These are phyloP conservation scores for Apeltes quadracus DNA, from an alignment of 2,113 vertebrate species.

Conservation along the genomic window DNA sequence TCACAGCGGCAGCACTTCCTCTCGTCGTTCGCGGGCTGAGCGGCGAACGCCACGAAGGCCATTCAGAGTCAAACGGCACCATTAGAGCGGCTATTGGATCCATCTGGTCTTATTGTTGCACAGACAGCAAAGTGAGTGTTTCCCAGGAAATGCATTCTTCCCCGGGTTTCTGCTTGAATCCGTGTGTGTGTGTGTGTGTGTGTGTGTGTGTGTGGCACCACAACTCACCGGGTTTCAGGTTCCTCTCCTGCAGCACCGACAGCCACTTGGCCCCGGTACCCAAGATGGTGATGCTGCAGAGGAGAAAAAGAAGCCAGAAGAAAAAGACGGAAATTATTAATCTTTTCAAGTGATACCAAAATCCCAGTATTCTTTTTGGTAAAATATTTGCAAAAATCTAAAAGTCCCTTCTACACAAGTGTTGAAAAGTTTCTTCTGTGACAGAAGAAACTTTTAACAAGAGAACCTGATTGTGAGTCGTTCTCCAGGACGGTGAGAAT, in stretches of 20 bases:
- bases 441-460: conserved; percentile 48
- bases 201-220: conserved; percentile 20
- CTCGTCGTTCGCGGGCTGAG: conserved; percentile 43
- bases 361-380: neutral
- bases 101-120: conserved; percentile 53
- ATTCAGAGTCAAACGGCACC: conserved; percentile 41
- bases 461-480: conserved; percentile 52
- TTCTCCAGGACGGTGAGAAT: conserved; percentile 9
- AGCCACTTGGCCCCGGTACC: conserved; percentile 97
- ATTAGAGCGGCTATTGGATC: conserved; percentile 49
- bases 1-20: conserved; percentile 56
- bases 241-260: conserved; percentile 90
- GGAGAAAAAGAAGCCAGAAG: conserved; percentile 9
- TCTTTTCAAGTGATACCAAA: neutral
- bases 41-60: conserved; percentile 43
- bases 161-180: conserved; percentile 20
- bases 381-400: conserved; percentile 10
- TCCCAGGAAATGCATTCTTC: neutral
- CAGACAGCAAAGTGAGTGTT: neutral
- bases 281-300: conserved; percentile 92
- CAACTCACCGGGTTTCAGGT: conserved; percentile 89
- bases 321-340: neutral
- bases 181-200: conserved; percentile 30
- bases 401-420: conserved; percentile 57
- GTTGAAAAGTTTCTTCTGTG: too few relatives aligned